Base-by-base conservation (phyloP, 1,140 invertebrate species). In the Cyphomyrmex costatus region DNA sequence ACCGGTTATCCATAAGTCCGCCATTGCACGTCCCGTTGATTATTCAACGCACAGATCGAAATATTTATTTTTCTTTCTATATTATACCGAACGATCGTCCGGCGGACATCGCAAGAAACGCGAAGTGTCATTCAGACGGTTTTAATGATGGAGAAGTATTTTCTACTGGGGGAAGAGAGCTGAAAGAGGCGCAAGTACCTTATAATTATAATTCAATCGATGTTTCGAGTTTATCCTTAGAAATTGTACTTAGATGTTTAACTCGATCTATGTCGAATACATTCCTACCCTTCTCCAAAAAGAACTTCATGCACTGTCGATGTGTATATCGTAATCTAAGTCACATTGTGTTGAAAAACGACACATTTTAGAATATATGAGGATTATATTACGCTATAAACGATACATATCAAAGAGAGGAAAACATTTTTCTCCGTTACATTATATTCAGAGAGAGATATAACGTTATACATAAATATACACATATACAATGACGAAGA, bases 11-110 rank as follows among this genome's bases (percentile, higher is more conserved):
- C 33, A 19, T 30, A 73, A 83, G 56, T 83, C 36, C 10, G 68
- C 42, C 30, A 51, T 60, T 76, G 88, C 61, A 21, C 74, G 19
- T 82, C 49, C 68, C 42, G 74, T 68, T 63, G 12, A 88, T 61
- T 68, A 88, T 73, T 89, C 49, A 86, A 89, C 87, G 87, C 88
- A 77, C 88, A 89, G 51, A 86, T 66, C 63, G 56, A 58, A 78
- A n/a, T 56, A 86, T 71, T 74, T 66, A 61, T 71, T 60, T 80
- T 89, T 51, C 21, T 60, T 71, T 82, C 27, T 30, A n/a, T n/a
- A 46, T 58, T 71, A 71, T 60, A 58, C 24, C 24, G 24, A 82
- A 73, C 36, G 33, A 21, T 73, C 21, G 19, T 82, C 66, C 16
- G 24, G 63, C 63, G 56, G 36, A 73, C 42, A 24, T 79, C 19